Evolutionary conservation across 2,888 invertebrate species (phyloP), one percentile per base, ranked within the genome.

Genomic region (Dasypogon diadema): DNA sequence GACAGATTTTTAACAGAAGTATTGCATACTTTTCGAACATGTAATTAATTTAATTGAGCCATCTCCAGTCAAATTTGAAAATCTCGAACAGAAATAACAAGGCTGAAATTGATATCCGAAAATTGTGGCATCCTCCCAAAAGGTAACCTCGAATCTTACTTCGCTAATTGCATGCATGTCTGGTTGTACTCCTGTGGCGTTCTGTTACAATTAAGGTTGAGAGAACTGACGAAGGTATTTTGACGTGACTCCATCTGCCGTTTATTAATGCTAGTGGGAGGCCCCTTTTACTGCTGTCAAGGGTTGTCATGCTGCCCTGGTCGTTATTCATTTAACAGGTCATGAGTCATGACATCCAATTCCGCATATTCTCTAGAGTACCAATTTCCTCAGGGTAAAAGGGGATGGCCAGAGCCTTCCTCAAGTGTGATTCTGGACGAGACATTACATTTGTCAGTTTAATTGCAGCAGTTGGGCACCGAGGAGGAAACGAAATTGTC

Each of bases 141-240:
- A 42, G 12, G n/a, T 42, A 42, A 42, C n/a, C 12, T 42, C 42
- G n/a, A 42, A 42, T 42, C n/a, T 42, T 12, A 42, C 42, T 3
- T 42, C n/a, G 12, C 42, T 42, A 42, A 42, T 42, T 42, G 12
- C 42, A 12, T 42, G 42, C 42, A 42, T 12, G 42, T 12, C 42
- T 42, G n/a, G 30, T 30, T 42, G 10, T 30, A 5, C 10, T 42
- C 12, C n/a, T 12, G 42, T 8, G 42, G 12, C 2, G 12, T 42
- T 42, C n/a, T 6, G n/a, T 6, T 42, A 6, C 42, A 42, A 42
- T 12, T 30, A 30, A 30, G 10, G 6, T 3, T 12, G 42, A 42
- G 42, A 16, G 48, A 65, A 46, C 22, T 65, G 65, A 65, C 48
- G 48, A 48, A 65, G 65, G 65, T 65, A 65, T 65, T 65, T 65